These are phyloP conservation scores for Mantis religiosa DNA, from an alignment of 2,888 invertebrate genomes.

Conservation along the genomic window DNA sequence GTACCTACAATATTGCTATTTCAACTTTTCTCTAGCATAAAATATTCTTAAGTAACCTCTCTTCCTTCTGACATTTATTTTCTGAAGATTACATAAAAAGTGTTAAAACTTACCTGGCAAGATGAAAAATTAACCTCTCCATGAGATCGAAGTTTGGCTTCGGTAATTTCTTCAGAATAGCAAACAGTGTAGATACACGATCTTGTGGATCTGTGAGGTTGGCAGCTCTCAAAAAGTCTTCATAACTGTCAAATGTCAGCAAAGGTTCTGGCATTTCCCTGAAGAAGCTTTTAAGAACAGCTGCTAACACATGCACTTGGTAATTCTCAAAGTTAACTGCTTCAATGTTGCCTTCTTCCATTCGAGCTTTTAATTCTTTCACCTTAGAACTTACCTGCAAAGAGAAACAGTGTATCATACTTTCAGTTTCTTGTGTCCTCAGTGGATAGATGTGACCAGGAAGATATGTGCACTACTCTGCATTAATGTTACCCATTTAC, in stretches of 20 bases:
- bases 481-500: too few relatives aligned
- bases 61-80: too few relatives aligned
- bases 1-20: too few relatives aligned
- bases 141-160: constrained; percentile 85
- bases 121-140: constrained; percentile 87
- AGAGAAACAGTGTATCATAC: not conserved
- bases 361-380: constrained; percentile 66
- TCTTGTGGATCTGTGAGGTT: constrained; percentile 78
- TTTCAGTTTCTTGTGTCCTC: not conserved
- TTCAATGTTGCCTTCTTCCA: constrained; percentile 71
- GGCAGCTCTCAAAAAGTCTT: constrained; percentile 87
- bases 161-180: constrained; percentile 83
- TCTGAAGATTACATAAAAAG: too few relatives aligned
- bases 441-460: too few relatives aligned
- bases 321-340: constrained; percentile 71
- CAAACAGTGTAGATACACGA: constrained; percentile 77
- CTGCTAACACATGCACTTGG: constrained; percentile 85
- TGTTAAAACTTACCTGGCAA: constrained; percentile 58
- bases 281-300: constrained; percentile 83
- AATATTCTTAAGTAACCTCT: too few relatives aligned
- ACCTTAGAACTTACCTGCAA: constrained; percentile 59
- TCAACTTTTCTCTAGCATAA: too few relatives aligned
- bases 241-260: constrained; percentile 88
- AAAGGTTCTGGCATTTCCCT: constrained; percentile 91
- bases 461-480: too few relatives aligned